Conservation (phyloP, 2,888 invertebrate genomes). For the Antitype chi region DNA sequence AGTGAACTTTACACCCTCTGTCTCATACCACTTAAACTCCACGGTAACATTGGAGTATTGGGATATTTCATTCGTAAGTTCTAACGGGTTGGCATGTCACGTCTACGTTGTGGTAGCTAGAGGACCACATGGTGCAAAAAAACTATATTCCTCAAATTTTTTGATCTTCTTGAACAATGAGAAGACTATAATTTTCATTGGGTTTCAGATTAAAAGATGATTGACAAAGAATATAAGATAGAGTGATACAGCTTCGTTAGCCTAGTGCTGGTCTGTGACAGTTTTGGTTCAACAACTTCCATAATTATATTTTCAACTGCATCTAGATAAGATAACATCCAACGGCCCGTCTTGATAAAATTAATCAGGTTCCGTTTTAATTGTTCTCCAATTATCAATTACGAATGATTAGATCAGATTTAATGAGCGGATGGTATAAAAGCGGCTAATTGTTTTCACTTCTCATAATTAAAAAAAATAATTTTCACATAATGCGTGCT, state of each 20-base stretch:
- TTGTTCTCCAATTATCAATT: constrained; percentile 32
- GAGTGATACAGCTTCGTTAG: not conserved
- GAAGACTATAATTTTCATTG: not conserved
- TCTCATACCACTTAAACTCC: not conserved
- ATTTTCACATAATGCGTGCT: constrained; percentile 67
- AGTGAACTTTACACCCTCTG: not conserved
- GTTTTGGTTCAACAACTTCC: not conserved
- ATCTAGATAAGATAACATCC: constrained; percentile 13
- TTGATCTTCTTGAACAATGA: not conserved
- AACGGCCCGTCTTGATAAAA: constrained; percentile 23
- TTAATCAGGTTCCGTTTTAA: constrained; percentile 19
- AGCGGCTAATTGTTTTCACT: not conserved
- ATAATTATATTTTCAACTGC: constrained; percentile 1
- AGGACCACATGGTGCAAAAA: no score
- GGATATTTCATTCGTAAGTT: not conserved
- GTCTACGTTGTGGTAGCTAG: no score
- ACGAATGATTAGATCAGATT: constrained; percentile 50
- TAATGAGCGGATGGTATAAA: constrained; percentile 46
- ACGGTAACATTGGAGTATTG: not conserved
- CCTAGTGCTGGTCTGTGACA: not conserved
- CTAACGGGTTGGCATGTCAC: not conserved
- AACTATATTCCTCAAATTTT: not conserved
- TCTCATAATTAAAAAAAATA: not conserved
- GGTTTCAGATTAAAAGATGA: not conserved
- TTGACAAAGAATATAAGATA: not conserved